phyloP scores from a whole-genome alignment of 2,113 vertebrate species.

The Xenopus borealis region DNA sequence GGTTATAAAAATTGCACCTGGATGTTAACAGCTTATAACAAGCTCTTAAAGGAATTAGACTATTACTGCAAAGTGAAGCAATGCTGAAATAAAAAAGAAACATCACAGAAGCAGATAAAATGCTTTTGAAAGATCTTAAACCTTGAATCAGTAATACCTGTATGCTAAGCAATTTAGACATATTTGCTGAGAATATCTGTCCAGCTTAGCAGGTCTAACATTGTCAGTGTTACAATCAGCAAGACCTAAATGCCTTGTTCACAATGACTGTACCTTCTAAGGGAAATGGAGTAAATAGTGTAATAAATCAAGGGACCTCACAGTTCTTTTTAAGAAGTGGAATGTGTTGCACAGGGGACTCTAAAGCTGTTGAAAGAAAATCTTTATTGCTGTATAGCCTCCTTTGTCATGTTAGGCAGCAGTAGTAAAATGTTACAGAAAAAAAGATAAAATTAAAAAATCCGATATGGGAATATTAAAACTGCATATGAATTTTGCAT shows the following conservation, averaged over 20 bases:
- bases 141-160: too few relatives aligned
- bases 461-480: background rate
- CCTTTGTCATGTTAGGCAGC: constrained; percentile 32
- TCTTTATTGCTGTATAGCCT: constrained; percentile 42
- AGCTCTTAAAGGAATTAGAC: too few relatives aligned
- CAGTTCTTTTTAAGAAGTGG: constrained; percentile 30
- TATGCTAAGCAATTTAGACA: too few relatives aligned
- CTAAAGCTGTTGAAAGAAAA: constrained; percentile 40
- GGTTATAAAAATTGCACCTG: too few relatives aligned
- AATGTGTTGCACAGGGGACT: constrained; percentile 36
- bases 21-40: too few relatives aligned
- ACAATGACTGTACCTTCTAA: constrained; percentile 35
- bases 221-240: constrained; percentile 38
- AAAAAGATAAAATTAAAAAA: background rate
- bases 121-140: too few relatives aligned
- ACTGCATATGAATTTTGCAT: too few relatives aligned
- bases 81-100: too few relatives aligned
- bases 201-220: too few relatives aligned
- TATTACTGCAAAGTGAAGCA: too few relatives aligned
- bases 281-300: constrained; percentile 39
- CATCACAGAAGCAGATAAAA: too few relatives aligned
- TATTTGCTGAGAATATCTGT: too few relatives aligned
- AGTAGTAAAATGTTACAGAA: background rate
- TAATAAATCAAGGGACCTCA: constrained; percentile 35
- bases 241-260: constrained; percentile 39